Base-by-base conservation (phyloP, 2,113 vertebrate genomes). In the Sinosuthora webbiana region DNA sequence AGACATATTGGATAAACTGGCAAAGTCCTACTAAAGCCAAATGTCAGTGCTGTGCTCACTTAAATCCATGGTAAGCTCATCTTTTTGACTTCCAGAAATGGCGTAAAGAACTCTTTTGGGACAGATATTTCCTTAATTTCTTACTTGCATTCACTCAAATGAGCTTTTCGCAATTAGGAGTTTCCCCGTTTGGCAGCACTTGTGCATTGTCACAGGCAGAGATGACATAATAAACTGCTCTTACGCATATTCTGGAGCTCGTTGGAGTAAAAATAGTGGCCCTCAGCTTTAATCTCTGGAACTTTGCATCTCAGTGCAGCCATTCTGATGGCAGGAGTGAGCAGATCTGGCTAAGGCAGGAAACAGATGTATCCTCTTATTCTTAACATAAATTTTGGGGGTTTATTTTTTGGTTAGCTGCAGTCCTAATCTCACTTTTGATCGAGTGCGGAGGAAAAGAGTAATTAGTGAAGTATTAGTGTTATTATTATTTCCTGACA, bases 351-450 rank as follows among this genome's bases (percentile, higher is more conserved):
- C 74, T 93, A 93, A 96, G 64, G 94, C 97, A 97, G 98, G 98
- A 98, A 98, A 97, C 98, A 98, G 98, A 98, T 98, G 98, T 45
- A 97, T 98, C 98, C 98, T 98, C 94, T 98, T 93, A 91, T 96
- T 97, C 94, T 95, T 96, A 80, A 92, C 96, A 97, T 96, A 97
- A 96, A 95, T 97, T 89, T 62, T 4, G 22, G 93, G 94, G 94
- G 69, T 52, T 93, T 96, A 93, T 80, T 94, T 96, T 93, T 97
- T 94, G 73, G 92, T 96, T 94, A 76, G 79, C 93, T 95, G 78
- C 82, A 90, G 96, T 94, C 91, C 91, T 96, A 97, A 98, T 98
- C 97, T 98, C 52, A 82, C 84, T 96, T 96, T 97, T 63, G 45
- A 97, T 97, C 93, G 13, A 97, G 97, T 97, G 96, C 39, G 90